Evolutionary conservation across 2,113 vertebrate genomes (phyloP), one percentile per base, ranked within the genome.

Genomic region (Rhinopomastus cyanomelas): DNA sequence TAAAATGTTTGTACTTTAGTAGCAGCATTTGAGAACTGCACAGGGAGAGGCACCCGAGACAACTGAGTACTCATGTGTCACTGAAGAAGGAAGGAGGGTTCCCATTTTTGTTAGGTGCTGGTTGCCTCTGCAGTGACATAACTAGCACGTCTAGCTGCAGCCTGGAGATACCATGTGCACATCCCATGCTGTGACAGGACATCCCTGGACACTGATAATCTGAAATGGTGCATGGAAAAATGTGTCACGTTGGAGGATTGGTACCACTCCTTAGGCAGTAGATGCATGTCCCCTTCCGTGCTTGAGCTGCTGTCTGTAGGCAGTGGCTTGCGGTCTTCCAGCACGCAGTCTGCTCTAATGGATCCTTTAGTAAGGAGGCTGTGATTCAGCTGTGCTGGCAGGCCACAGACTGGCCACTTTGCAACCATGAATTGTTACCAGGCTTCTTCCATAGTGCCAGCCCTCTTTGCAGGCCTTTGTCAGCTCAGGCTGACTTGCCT

Each of bases 151-250:
- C 44, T 76, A 51, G 49, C 72, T n/a, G 25, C 34, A 80, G 72
- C 55, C 57, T 20, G 9, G 53, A 27, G 46, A 23, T 21, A 42
- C n/a, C 60, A 52, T 3, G 0, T 56, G 69, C 0, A 0, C 34
- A 56, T 83, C n/a, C 34, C 29, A 34, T 51, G 66, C 71, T 67
- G 30, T 53, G 52, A 39, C 16, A 21, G 42, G 42, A 67, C 22
- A 8, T 67, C 46, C 71, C 29, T 42, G 16, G 76, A 42, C 67
- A 25, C 5, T 79, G 39, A 30, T 85, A 34, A 61, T 60, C 34
- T 57, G 67, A 80, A 65, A 82, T 53, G 29, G 9, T 52, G 22
- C 61, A 42, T 4, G 2, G 53, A 89, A n/a, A 66, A 46, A 39
- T n/a, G 59, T 67, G 6, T 60, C 11, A 6, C 5, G 16, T 56